Evolutionary conservation across 1,140 invertebrate species (phyloP), one percentile per base, ranked within the genome.

Genomic region (Sesamia nonagrioides): DNA sequence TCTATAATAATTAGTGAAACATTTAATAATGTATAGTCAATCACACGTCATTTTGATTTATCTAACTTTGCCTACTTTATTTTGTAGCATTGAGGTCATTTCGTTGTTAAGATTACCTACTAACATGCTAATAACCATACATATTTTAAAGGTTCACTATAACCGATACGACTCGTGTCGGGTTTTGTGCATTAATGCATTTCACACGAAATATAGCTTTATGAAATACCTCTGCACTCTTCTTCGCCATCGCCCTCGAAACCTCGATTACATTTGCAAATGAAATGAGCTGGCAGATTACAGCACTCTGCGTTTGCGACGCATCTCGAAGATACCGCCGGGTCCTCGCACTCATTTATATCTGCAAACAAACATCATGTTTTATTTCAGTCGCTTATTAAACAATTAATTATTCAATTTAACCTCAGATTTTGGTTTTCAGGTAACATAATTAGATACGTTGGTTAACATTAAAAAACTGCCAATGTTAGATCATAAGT

Each of bases 281-380:
- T 96, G 94, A 98, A 99, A 95, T 98, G 98, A 76, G 98, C 97
- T 37, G 98, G 98, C 82, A 99, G 95, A 95, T 99, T 99, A 88
- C 98, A 99, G 93, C 98, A 99, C 92, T 99, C 98, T 9, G 98
- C 97, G 93, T 99, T 98, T 89, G 97, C 96, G 48, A 98, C 98
- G 95, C 98, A 99, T 86, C 97, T 96, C 40, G 97, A 96, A 56
- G 97, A 96, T 80, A 99, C 95, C 60, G 95, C 94, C 68, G 98
- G 98, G 95, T 98, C 97, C 87, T 97, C 97, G 92, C 98, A 99
- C 95, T 99, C 98, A 94, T 99, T 97, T 91, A 99, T 98, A 95
- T 99, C 98, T 99, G 91, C 1, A 60, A 69, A 35, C 6, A 48
- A 15, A 27, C 18, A 11, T n/a, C 13, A n/a, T 27, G 11, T 40